These are phyloP conservation scores for Plecotus auritus DNA, from an alignment of 2,113 vertebrate species.

Conservation along the genomic window DNA sequence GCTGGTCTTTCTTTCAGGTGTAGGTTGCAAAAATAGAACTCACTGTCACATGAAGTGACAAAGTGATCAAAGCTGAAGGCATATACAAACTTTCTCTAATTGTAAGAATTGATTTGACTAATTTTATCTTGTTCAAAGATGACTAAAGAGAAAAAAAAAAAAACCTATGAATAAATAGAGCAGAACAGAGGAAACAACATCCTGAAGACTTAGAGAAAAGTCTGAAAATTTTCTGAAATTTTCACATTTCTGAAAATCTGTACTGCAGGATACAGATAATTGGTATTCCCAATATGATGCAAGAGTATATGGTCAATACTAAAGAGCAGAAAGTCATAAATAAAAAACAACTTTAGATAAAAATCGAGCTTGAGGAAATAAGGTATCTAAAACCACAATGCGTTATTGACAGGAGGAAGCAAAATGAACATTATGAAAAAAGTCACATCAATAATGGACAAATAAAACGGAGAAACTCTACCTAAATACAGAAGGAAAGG, in stretches of 20 bases:
- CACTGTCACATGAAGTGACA: background rate
- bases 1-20: background rate
- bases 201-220: background rate
- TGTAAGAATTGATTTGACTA: background rate
- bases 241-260: background rate
- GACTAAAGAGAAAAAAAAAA: background rate
- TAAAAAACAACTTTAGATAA: background rate
- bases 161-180: background rate
- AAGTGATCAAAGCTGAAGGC: background rate
- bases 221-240: background rate
- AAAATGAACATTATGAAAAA: background rate
- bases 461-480: background rate
- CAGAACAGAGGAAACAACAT: background rate
- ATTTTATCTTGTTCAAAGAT: background rate
- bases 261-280: background rate
- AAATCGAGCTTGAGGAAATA: background rate
- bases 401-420: background rate
- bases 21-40: background rate
- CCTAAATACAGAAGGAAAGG: background rate
- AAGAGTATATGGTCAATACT: background rate
- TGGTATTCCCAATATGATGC: background rate
- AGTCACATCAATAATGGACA: background rate
- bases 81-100: constrained; percentile 2
- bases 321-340: background rate
- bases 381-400: background rate